phyloP scores from a whole-genome alignment of 2,797 vertebrate species.

The Mallotus villosus region DNA sequence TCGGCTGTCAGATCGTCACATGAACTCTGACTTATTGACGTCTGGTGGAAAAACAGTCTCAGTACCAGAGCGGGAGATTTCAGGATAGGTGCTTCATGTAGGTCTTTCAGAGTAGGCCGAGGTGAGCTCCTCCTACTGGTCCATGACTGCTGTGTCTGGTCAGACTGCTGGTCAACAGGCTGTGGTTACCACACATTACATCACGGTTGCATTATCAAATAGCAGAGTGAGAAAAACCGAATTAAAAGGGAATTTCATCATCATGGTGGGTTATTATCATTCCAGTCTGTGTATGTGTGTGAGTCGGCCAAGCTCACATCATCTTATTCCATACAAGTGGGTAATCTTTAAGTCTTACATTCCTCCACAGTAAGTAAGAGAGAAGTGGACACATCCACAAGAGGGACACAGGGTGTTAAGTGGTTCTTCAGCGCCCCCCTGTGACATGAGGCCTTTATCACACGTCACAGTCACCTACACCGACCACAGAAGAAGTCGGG shows the following conservation, averaged over 20 bases:
- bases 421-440: slow-evolving; percentile 31
- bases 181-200: not conserved
- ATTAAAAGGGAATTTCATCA: not conserved
- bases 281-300: not conserved
- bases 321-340: not conserved
- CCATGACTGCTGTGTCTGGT: not conserved
- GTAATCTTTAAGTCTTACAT: too few species aligned
- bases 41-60: too few species aligned
- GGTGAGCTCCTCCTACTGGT: not conserved
- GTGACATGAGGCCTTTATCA: slow-evolving; percentile 28
- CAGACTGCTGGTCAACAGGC: not conserved
- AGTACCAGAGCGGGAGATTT: too few species aligned
- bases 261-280: not conserved
- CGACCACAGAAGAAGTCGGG: not conserved
- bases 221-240: not conserved
- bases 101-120: not conserved
- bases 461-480: too few species aligned
- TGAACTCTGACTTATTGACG: too few species aligned
- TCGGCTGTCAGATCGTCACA: too few species aligned
- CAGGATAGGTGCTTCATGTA: too few species aligned
- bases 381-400: not conserved
- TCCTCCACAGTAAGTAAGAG: not conserved
- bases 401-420: not conserved
- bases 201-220: not conserved
- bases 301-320: not conserved